Base-by-base conservation (phyloP, 2,113 vertebrate genomes). In the Nothocercus nigrocapillus region DNA sequence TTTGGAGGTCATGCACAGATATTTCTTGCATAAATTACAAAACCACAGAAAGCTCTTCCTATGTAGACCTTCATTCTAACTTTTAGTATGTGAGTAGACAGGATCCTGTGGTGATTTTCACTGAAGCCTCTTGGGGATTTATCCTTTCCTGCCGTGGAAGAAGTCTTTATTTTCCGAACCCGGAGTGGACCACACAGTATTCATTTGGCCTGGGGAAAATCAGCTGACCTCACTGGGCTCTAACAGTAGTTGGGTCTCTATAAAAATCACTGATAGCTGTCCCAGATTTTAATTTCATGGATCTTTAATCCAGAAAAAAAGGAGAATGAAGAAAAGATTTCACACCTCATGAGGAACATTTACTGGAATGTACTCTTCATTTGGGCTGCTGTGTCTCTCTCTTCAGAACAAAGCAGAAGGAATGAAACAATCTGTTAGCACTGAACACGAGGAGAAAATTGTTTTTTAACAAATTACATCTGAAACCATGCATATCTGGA, bases 1-100 rank as follows among this genome's bases (percentile, higher is more conserved):
- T 94, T 88, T 89, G 84, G 81, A 84, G 70, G 62, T 86, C 62
- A 44, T 32, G 76, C 61, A 30, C 38, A 79, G 36, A 89, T 90
- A 90, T 93, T 93, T 78, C 28, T 87, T 72, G 44, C 13, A 69
- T 73, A 56, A 93, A 93, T 83, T 47, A 74, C 17, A 70, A 12
- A 88, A 74, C 36, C 90, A 38, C 45, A 86, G 61, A 81, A 86
- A 78, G 3, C 5, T 59, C 6, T 90, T 93, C 44, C 15, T 64
- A 15, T 89, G 81, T 75, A 1, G 0, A 24, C 89, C 62, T 28
- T 47, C 47, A 13, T 73, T 92, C 5, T 70, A 81, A 56, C 28
- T 83, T 85, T 42, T 68, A 88, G 67, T 61, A 44, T 6, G 47
- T 15, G 34, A 51, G 38, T 38, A 78, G 47, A 13, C 20, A 72